Evolutionary conservation across 2,888 invertebrate genomes (phyloP), one percentile per base, ranked within the genome.

Genomic region (Ornithoptera alexandrae): DNA sequence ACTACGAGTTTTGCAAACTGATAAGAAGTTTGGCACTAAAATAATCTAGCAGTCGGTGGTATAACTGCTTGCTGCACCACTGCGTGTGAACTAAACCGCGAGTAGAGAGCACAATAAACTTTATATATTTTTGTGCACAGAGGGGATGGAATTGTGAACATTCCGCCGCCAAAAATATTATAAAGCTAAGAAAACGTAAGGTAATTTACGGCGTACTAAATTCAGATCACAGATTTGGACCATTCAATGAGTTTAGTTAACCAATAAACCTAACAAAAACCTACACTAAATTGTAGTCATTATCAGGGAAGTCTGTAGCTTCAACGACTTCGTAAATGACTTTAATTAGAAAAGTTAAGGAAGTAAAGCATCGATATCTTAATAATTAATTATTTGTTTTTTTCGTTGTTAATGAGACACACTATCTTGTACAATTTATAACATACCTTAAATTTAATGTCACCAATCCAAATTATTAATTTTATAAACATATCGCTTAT

Each of bases 31-130:
- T 60, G 36, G 50, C 50, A 59, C 50, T 22, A 20, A 62, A 57
- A 68, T 20, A 50, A 56, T 17, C 30, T 68, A 42, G 56, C 10
- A 30, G 30, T 30, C 17, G 57, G 30, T n/a, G 39, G 39, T 30
- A 20, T 65, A 57, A 36, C 62, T 22, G 69, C 83, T 74, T 30
- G 80, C 82, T 74, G 72, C 73, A 72, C 70, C 70, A 73, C 77
- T 71, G 72, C 72, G 70, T 68, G 71, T 71, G 73, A 80, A 88
- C 86, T 86, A 87, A 85, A 74, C 79, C 81, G 80, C 75, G 76
- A 78, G 80, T 84, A 82, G 81, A 83, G 82, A 80, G 78, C 73
- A 75, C 82, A 74, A 75, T 75, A 72, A 78, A 81, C 77, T 85
- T 76, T 84, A 84, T 82, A 84, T 76, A 56, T 53, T 70, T 74